A percentile compares a stretch with the other conserved stretches of the same genome.
Conservation (phyloP, 2,888 invertebrate species). For the Metalampra italica region DNA sequence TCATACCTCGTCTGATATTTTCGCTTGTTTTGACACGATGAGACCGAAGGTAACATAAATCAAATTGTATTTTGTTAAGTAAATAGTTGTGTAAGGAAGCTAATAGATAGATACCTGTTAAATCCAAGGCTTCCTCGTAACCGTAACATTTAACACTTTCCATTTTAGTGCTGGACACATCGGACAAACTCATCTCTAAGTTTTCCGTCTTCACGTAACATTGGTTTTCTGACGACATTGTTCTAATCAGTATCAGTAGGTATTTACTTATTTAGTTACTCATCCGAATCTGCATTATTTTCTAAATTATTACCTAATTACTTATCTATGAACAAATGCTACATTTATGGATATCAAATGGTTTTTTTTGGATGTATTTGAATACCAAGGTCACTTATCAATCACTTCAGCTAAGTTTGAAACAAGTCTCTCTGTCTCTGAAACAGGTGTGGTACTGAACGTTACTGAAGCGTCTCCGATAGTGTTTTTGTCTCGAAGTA, state of each 20-base stretch:
- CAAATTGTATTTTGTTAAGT: no score
- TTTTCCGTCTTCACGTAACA: slow-evolving; percentile 16
- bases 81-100: no score
- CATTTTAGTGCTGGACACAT: not conserved
- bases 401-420: no score
- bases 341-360: no score
- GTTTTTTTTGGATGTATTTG: no score
- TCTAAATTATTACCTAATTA: no score
- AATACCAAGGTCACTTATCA: no score
- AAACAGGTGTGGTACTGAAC: not conserved
- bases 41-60: no score
- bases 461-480: not conserved
- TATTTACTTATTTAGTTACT: not conserved
- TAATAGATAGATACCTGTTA: slow-evolving; percentile 20
- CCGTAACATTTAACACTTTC: slow-evolving; percentile 11
- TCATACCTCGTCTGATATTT: no score
- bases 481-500: not conserved
- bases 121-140: slow-evolving; percentile 28
- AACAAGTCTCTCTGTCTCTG: not conserved
- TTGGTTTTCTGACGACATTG: slow-evolving; percentile 18
- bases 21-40: no score
- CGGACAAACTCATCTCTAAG: slow-evolving; percentile 15
- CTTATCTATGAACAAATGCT: no score
- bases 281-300: no score
- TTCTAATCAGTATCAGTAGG: not conserved